phyloP scores from a whole-genome alignment of 2,113 vertebrate genomes.

The Sturnira hondurensis region DNA sequence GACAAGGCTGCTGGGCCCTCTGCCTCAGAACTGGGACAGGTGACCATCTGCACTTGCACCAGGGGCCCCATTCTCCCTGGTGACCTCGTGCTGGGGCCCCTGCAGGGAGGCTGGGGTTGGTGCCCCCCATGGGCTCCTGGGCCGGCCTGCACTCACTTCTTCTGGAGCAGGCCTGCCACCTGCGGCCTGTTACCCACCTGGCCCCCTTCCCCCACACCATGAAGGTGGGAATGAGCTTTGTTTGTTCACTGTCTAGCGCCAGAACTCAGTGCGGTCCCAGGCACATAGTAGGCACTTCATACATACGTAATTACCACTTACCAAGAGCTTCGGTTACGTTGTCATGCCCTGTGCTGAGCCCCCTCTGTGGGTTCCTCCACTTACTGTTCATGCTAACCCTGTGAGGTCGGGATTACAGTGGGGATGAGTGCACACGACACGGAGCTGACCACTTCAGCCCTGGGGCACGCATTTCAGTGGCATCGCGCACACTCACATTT shows the following conservation, averaged over 20 bases:
- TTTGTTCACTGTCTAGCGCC: neutral
- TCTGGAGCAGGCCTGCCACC: fast-evolving
- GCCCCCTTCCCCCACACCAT: fast-evolving
- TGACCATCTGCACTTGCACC: fast-evolving
- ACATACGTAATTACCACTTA: neutral
- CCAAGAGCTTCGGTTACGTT: neutral
- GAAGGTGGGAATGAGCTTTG: no score
- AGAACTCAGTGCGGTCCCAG: neutral
- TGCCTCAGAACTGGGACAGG: neutral
- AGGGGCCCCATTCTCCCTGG: neutral
- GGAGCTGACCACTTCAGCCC: neutral
- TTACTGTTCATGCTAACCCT: neutral
- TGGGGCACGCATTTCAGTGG: neutral
- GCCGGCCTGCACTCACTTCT: neutral
- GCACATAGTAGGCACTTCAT: no score
- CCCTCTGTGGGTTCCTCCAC: neutral
- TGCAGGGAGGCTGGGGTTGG: neutral
- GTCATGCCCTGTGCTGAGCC: neutral
- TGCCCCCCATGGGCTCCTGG: fast-evolving
- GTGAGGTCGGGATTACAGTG: neutral
- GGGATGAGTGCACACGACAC: neutral
- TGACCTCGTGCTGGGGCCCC: neutral
- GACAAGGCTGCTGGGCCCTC: neutral
- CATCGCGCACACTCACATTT: fast-evolving
- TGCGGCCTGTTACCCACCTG: fast-evolving